Conservation (phyloP, 1,140 invertebrate species). For the Philopotamus ludificatus region DNA sequence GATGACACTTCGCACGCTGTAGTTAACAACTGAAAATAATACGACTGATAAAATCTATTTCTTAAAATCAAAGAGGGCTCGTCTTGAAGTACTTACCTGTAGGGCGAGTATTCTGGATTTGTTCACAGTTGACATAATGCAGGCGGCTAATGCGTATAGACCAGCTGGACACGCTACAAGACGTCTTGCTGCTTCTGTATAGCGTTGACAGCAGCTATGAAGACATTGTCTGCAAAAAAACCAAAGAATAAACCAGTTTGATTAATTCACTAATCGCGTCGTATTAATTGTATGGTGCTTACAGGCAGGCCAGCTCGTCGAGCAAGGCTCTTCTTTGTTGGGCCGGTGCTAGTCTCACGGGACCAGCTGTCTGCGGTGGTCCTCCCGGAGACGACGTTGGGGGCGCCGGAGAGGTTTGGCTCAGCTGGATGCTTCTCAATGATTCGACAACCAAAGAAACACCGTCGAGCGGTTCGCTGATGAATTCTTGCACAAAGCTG, state of each 20-base stretch:
- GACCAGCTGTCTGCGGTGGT: constrained; percentile 52
- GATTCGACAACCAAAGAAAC: constrained; percentile 77
- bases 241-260: background rate
- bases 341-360: constrained; percentile 57
- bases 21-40: constrained; percentile 65
- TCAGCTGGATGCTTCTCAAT: constrained; percentile 78
- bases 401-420: constrained; percentile 58
- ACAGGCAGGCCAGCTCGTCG: constrained; percentile 85
- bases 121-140: constrained; percentile 82
- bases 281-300: constrained; percentile 44
- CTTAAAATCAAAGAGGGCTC: background rate
- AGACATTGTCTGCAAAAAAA: constrained; percentile 68
- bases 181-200: constrained; percentile 70
- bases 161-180: constrained; percentile 77
- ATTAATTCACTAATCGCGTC: background rate
- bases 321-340: constrained; percentile 69
- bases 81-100: constrained; percentile 67
- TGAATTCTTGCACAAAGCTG: constrained; percentile 89
- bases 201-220: constrained; percentile 72
- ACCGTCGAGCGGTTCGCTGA: constrained; percentile 79
- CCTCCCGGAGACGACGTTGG: constrained; percentile 46
- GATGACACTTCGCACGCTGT: constrained; percentile 71
- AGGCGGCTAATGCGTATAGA: constrained; percentile 81
- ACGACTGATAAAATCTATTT: background rate
- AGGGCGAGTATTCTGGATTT: constrained; percentile 80